phyloP scores from a whole-genome alignment of 2,797 vertebrate genomes.

The Nannoperca australis region DNA sequence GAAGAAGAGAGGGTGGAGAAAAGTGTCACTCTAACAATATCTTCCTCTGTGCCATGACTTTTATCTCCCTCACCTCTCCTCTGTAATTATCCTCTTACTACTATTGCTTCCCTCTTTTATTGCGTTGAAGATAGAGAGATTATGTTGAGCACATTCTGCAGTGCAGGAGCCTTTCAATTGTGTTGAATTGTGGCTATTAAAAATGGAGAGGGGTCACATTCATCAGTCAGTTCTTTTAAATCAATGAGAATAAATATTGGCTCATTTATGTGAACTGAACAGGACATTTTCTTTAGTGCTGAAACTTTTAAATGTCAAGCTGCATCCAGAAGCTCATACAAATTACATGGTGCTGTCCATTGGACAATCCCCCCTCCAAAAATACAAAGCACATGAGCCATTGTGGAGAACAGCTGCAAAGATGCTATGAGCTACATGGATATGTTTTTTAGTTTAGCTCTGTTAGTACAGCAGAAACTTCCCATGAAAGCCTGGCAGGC shows the following conservation, averaged over 20 bases:
- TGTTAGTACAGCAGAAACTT: neutral
- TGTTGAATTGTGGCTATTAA: slow-evolving; percentile 27
- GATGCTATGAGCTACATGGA: neutral
- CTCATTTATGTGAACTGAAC: neutral
- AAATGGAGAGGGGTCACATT: slow-evolving; percentile 20
- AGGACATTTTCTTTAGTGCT: neutral
- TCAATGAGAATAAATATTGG: slow-evolving; percentile 9
- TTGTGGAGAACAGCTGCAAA: neutral
- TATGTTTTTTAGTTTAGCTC: neutral
- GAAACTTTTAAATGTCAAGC: slow-evolving; percentile 1
- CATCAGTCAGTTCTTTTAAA: slow-evolving; percentile 6
- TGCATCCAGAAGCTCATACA: neutral
- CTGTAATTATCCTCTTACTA: slow-evolving; percentile 45
- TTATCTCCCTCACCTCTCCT: slow-evolving; percentile 31
- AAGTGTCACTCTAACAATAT: slow-evolving; percentile 37
- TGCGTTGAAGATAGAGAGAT: slow-evolving; percentile 18
- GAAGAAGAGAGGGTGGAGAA: slow-evolving; percentile 11
- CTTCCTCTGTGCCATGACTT: slow-evolving; percentile 8
- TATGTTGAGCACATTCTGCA: slow-evolving; percentile 16
- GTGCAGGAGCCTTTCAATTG: slow-evolving; percentile 10
- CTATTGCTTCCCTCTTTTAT: neutral
- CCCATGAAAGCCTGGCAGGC: neutral
- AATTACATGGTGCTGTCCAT: neutral
- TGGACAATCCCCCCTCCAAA: neutral
- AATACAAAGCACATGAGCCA: neutral